Evolutionary conservation across 2,797 vertebrate species (phyloP).

Genomic region (Acestrorhynchus altus): DNA sequence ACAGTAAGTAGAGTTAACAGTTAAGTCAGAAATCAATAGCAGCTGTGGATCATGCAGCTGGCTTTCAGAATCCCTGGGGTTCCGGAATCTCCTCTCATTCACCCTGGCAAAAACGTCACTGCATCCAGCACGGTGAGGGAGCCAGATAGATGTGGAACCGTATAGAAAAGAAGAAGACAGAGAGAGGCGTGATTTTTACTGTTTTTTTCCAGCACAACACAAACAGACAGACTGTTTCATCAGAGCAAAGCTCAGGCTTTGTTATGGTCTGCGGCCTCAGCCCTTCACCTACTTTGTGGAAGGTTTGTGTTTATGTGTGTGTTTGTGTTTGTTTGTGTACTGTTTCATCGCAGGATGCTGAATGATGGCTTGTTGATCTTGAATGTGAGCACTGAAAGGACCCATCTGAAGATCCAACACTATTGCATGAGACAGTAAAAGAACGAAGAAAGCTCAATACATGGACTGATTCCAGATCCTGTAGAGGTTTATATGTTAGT

Average conservation of each 20-base stretch:
- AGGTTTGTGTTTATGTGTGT: constrained; percentile 35
- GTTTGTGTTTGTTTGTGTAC: too few species aligned
- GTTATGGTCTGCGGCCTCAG: constrained; percentile 76
- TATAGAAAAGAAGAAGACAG: constrained; percentile 29
- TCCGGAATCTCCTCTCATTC: constrained; percentile 72
- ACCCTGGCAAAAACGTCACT: constrained; percentile 80
- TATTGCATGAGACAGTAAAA: too few species aligned
- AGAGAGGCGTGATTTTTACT: constrained; percentile 59
- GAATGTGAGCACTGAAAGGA: too few species aligned
- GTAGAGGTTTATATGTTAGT: too few species aligned
- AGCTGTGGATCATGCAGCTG: constrained; percentile 75
- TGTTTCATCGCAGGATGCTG: too few species aligned
- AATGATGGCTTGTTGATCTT: too few species aligned
- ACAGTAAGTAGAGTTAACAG: constrained; percentile 85
- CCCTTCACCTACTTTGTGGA: constrained; percentile 55
- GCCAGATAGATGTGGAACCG: constrained; percentile 75
- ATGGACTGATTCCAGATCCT: too few species aligned
- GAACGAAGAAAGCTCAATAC: too few species aligned
- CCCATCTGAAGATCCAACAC: too few species aligned
- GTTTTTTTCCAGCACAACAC: constrained; percentile 59
- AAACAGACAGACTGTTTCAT: constrained; percentile 74
- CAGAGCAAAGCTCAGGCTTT: constrained; percentile 73
- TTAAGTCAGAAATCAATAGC: constrained; percentile 86
- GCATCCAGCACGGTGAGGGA: constrained; percentile 79
- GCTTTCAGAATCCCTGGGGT: too few species aligned